Base-by-base conservation (phyloP, 2,888 invertebrate genomes). In the Drosophila ustulata region DNA sequence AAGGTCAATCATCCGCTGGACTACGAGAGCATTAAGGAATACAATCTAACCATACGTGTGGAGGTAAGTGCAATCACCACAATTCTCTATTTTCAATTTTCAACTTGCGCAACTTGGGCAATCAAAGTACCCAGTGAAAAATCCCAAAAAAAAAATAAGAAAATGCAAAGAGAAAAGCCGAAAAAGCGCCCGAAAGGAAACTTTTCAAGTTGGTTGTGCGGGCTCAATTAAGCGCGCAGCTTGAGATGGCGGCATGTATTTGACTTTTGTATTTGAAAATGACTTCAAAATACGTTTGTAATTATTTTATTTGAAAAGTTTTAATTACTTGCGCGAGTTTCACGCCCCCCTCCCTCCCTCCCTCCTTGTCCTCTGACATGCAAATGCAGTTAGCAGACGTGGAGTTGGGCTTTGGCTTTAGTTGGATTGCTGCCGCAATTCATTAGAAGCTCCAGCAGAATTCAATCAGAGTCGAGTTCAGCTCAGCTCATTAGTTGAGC, bases 1-100 rank as follows among this genome's bases (percentile, higher is more conserved):
- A 97, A 98, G 94, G 98, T 98, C 88, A 98, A 98, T 93, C 98
- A 98, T 94, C 98, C 97, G 28, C 93, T 98, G 90, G 98, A 98
- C 93, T 98, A 97, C 91, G 98, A 98, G 93, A 97, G 96, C 88
- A 98, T 98, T 92, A 97, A 97, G 93, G 98, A 98, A 92, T 98
- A 98, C 93, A 98, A 98, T 94, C 94, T 98, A 87, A 98, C 98
- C 8, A 97, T 98, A 93, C 95, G 98, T 92, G 98, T 98, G 57
- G 98, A 98, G 97, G 98, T 98, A 93, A 94, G 95, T 91, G 9
- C 8, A 18, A 18, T 18, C 18, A 18, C 18, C 18, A 18, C 18
- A 18, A n/a, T 8, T 57, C 9, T 57, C 7, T n/a, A 28, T 41
- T 26, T 26, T 65, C 28, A 66, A 72, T 71, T 77, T 70, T 0